Base-by-base conservation (phyloP, 2,797 vertebrate genomes). In the Pempheris klunzingeri region DNA sequence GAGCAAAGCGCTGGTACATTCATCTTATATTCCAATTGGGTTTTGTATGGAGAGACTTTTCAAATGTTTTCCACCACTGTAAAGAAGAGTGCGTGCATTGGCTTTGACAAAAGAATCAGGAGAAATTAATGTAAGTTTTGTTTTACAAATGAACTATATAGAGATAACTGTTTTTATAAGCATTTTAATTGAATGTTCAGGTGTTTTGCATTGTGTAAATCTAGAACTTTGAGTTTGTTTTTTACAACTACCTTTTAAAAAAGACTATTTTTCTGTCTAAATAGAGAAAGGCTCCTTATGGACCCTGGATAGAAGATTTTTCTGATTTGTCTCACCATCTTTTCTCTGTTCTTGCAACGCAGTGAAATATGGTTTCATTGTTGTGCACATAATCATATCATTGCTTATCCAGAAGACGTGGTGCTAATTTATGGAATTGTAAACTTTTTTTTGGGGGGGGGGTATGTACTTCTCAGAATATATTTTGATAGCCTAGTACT, bases 391-490 rank as follows among this genome's bases (percentile, higher is more conserved):
- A 92, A 81, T 78, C 81, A 74, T 84, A 84, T 79, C 58, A 89
- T 91, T 93, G 91, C 88, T 92, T 82, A 72, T 86, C 81, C 86
- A 82, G 83, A 90, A 81, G 71, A 90, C 62, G 47, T 94, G 95
- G 95, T 95, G 95, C 94, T 96, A 95, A 94, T 94, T 94, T 94
- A 93, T 94, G 75, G 70, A 90, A 88, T 71, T 92, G 80, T 92
- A 90, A 85, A 87, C 77, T 78, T 86, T 91, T 78, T 63, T 62
- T 55, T 4, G n/a, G 11, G 41, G 26, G 10, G 39, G 22, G 12
- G 24, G 22, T 47, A 30, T 58, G 49, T 68, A 78, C 43, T 77
- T 80, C 34, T 92, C 70, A 81, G 90, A 90, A 87, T 86, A 89
- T 91, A 90, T 85, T 90, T 88, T 87, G 87, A 86, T 88, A 86